Conservation (phyloP, 1,140 invertebrate genomes). For the Drosophila bocqueti region DNA sequence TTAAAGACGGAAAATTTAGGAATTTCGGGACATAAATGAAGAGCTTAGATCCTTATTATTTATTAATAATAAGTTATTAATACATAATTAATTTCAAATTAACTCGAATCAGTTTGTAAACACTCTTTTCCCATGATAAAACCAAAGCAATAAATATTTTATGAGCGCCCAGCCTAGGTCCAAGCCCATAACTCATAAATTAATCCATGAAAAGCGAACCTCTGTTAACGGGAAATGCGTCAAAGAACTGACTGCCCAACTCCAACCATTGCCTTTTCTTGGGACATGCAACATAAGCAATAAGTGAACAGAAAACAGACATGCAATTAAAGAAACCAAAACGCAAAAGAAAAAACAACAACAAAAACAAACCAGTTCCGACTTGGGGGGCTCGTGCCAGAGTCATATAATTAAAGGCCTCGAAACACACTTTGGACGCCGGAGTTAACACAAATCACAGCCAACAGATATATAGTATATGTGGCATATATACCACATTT, state of each 20-base stretch:
- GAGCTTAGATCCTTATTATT: neutral
- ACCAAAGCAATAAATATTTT: conserved; percentile 19
- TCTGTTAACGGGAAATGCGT: conserved; percentile 30
- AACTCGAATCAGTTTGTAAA: neutral
- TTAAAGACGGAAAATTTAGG: conserved; percentile 10
- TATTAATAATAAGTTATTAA: neutral
- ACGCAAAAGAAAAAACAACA: conserved; percentile 5
- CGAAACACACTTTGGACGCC: conserved; percentile 11
- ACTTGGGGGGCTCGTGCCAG: conserved; percentile 48
- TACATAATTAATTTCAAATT: conserved; percentile 1
- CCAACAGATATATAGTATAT: conserved; percentile 8
- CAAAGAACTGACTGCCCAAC: conserved; percentile 24
- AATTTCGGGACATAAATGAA: neutral
- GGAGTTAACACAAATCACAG: conserved; percentile 42
- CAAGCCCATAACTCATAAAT: conserved; percentile 22
- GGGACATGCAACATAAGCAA: conserved; percentile 38
- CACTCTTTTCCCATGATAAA: neutral
- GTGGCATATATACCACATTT: conserved; percentile 16
- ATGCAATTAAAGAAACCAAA: conserved; percentile 38
- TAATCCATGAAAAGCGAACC: conserved; percentile 24
- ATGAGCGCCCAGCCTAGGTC: conserved; percentile 6
- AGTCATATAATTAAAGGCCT: conserved; percentile 47
- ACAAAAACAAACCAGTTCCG: conserved; percentile 3
- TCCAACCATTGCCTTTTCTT: conserved; percentile 3
- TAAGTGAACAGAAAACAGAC: conserved; percentile 29